Conservation (phyloP, 2,113 vertebrate species). For the Sceloporus tristichus region DNA sequence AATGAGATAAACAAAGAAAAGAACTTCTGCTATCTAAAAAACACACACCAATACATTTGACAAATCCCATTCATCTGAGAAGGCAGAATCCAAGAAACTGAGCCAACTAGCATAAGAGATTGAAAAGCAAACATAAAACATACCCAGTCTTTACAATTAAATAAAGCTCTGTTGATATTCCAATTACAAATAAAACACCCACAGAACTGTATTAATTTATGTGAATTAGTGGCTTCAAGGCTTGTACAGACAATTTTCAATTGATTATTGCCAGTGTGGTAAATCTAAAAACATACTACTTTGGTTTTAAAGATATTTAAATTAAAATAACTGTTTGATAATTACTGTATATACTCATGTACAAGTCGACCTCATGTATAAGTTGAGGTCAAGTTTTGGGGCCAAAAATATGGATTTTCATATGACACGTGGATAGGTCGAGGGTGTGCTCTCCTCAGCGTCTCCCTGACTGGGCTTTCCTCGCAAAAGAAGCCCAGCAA, state of each 20-base stretch:
- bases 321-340: not conserved
- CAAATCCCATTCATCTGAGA: constrained; percentile 40
- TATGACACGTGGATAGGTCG: too few relatives aligned
- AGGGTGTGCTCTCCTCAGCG: too few relatives aligned
- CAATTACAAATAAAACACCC: not conserved
- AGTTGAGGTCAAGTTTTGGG: too few relatives aligned
- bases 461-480: too few relatives aligned
- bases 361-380: too few relatives aligned
- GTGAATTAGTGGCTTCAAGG: not conserved
- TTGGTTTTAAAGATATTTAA: not conserved
- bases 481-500: too few relatives aligned
- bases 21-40: constrained; percentile 64
- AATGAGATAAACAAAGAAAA: constrained; percentile 67
- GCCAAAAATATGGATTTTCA: not conserved
- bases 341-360: not conserved
- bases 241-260: not conserved
- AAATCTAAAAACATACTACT: not conserved
- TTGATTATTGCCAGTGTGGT: not conserved
- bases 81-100: constrained; percentile 8
- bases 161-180: not conserved
- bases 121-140: not conserved
- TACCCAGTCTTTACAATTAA: not conserved
- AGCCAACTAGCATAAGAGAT: constrained; percentile 11
- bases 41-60: constrained; percentile 59
- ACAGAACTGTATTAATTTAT: not conserved